phyloP scores from a whole-genome alignment of 2,797 vertebrate genomes.

The Potorous gilbertii region DNA sequence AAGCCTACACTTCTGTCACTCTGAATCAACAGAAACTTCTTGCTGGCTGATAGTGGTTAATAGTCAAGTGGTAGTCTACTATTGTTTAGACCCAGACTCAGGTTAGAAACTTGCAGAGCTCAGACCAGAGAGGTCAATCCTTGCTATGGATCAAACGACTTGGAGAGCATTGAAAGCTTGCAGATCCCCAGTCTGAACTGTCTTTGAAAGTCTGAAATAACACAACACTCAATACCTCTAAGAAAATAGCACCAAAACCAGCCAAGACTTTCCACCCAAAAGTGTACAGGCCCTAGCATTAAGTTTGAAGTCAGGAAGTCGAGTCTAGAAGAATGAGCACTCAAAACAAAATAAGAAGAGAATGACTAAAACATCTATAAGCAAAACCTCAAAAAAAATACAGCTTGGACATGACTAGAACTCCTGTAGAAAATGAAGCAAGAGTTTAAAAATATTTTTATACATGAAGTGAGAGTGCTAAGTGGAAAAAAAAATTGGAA shows the following conservation, averaged over 20 bases:
- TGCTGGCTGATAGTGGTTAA: background rate
- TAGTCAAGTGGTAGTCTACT: background rate
- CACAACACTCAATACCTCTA: background rate
- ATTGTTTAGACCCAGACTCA: background rate
- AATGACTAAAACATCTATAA: background rate
- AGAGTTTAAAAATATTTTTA: background rate
- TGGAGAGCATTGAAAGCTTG: background rate
- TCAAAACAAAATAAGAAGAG: background rate
- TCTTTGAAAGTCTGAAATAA: background rate
- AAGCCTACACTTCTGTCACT: background rate
- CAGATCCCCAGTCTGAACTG: background rate
- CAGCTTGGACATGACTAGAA: background rate
- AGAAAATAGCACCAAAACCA: background rate
- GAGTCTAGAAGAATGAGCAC: background rate
- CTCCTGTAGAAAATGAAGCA: background rate
- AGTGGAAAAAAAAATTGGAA: background rate
- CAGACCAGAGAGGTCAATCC: background rate
- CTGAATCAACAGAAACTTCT: background rate
- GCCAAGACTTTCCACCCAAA: background rate
- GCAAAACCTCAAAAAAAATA: background rate
- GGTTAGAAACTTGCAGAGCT: background rate
- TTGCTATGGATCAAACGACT: background rate
- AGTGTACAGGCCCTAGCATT: background rate
- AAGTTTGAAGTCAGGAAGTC: background rate
- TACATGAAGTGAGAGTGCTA: background rate